Percentiles rank a stretch among this genome's conserved stretches.
phyloP scores from a whole-genome alignment of 2,888 invertebrate species.

The Germaria angustata region DNA sequence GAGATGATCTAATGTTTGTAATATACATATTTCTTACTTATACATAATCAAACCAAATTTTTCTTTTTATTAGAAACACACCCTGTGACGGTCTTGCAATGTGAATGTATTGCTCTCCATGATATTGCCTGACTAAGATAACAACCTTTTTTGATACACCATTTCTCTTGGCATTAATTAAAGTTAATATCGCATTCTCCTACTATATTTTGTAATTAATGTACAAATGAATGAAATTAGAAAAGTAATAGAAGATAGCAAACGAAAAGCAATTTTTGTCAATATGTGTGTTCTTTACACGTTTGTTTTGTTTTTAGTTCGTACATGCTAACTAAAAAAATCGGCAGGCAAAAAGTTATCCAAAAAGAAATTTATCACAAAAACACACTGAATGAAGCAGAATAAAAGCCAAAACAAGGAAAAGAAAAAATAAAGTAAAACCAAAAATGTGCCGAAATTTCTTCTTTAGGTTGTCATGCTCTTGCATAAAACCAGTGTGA shows the following conservation, averaged over 20 bases:
- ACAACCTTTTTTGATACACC: not conserved
- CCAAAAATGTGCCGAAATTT: slow-evolving; percentile 49
- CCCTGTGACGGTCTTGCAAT: too few species aligned
- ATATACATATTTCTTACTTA: too few species aligned
- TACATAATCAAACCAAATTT: too few species aligned
- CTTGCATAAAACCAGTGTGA: slow-evolving; percentile 54
- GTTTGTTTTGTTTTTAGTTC: slow-evolving; percentile 27
- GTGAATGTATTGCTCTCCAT: not conserved
- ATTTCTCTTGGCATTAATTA: not conserved
- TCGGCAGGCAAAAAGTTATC: slow-evolving; percentile 17
- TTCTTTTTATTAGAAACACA: too few species aligned
- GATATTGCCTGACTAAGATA: not conserved
- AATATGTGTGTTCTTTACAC: not conserved
- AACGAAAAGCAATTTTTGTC: not conserved
- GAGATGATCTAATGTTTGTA: too few species aligned
- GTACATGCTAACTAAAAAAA: not conserved
- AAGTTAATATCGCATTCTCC: too few species aligned
- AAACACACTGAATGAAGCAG: not conserved
- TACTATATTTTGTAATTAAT: not conserved
- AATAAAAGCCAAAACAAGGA: not conserved
- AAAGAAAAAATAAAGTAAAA: not conserved
- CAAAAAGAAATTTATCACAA: slow-evolving; percentile 7
- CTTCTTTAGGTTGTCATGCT: slow-evolving; percentile 25
- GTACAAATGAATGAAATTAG: not conserved
- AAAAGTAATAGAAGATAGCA: not conserved